Percentiles rank a stretch among this genome's conserved stretches.
phyloP scores from a whole-genome alignment of 2,113 vertebrate genomes.

The Empidonax alnorum region DNA sequence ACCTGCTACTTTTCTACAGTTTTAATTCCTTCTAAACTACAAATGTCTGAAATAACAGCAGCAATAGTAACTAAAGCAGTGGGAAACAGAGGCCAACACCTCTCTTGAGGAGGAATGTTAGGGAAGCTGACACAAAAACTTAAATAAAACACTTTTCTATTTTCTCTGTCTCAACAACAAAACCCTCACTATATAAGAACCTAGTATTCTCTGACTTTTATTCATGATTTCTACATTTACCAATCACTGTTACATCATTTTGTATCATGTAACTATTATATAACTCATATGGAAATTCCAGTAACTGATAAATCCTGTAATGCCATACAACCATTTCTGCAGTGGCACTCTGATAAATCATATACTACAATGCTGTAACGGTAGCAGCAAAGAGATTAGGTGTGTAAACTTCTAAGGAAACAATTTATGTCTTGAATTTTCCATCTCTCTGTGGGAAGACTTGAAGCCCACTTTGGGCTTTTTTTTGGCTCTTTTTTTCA shows the following conservation, averaged over 20 bases:
- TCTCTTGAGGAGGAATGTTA: background rate
- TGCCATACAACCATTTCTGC: background rate
- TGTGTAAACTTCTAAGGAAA: background rate
- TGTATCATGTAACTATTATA: background rate
- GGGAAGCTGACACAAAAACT: background rate
- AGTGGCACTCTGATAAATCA: background rate
- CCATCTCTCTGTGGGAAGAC: background rate
- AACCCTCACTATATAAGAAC: background rate
- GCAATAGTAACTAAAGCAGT: background rate
- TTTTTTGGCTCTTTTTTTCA: background rate
- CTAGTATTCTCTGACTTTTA: background rate
- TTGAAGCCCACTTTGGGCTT: background rate
- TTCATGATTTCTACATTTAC: background rate
- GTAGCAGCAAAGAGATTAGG: background rate
- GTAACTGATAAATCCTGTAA: background rate
- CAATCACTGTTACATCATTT: background rate
- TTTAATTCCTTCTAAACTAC: background rate
- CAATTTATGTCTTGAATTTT: background rate
- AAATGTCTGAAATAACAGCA: background rate
- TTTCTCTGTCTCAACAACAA: background rate
- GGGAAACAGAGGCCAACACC: background rate
- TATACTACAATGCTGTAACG: background rate
- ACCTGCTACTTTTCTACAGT: background rate
- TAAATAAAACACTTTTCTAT: background rate
- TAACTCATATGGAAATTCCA: background rate